A percentile compares a stretch with the other conserved stretches of the same genome.
phyloP scores from a whole-genome alignment of 2,888 invertebrate genomes.

The Dicyrtomina minuta region DNA sequence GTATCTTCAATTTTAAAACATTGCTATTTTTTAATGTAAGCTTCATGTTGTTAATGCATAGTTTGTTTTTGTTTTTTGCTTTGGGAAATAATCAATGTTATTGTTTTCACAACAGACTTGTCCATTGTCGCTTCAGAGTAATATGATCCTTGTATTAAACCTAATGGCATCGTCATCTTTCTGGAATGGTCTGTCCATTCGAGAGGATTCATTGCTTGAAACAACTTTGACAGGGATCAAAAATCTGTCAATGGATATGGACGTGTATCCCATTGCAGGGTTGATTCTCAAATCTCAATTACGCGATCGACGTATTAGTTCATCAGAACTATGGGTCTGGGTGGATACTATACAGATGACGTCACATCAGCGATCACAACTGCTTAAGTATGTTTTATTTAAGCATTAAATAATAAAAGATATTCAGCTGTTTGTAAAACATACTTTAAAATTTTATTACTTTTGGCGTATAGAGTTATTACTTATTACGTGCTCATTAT shows the following conservation, averaged over 20 bases:
- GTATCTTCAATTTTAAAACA: not conserved
- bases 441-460: too few species aligned
- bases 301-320: not conserved
- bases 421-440: too few species aligned
- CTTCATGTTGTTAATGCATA: too few species aligned
- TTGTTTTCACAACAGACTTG: too few species aligned
- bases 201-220: not conserved
- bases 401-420: too few species aligned
- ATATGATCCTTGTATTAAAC: constrained; percentile 28
- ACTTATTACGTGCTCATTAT: too few species aligned
- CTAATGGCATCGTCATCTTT: constrained; percentile 2
- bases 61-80: too few species aligned
- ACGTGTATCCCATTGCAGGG: constrained; percentile 39
- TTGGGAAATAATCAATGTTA: too few species aligned
- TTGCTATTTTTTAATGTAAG: too few species aligned
- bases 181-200: constrained; percentile 3
- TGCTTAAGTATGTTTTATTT: constrained; percentile 49
- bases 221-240: constrained; percentile 15
- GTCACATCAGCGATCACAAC: constrained; percentile 41
- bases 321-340: constrained; percentile 30
- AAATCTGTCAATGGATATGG: constrained; percentile 43
- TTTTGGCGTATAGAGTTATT: too few species aligned
- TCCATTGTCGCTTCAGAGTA: too few species aligned
- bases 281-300: constrained; percentile 36
- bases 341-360: constrained; percentile 38